Percentiles rank a stretch among this genome's conserved stretches.
These are phyloP conservation scores for Morbakka virulenta DNA, from an alignment of 30 jellyfish, hydroid and myxozoan species.

Conservation along the genomic window DNA sequence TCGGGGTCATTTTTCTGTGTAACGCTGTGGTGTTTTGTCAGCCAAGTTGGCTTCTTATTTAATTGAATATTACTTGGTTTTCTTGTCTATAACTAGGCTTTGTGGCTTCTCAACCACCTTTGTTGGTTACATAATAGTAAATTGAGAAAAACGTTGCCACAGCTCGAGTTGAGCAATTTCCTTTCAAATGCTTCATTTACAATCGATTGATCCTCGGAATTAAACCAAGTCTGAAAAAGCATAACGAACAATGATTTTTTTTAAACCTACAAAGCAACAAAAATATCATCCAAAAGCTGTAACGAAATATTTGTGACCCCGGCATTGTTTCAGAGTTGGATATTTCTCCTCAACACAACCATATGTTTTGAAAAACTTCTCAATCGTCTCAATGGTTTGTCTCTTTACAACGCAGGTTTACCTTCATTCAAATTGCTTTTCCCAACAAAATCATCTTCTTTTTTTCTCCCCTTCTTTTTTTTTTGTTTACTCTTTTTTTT, in stretches of 20 bases:
- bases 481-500: no score
- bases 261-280: neutral
- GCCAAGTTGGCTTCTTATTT: no score
- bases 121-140: neutral
- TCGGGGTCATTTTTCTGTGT: no score
- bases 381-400: neutral
- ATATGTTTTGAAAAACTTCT: neutral
- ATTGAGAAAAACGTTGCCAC: neutral
- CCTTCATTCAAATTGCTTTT: no score
- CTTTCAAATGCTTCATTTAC: neutral
- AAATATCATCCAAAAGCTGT: neutral
- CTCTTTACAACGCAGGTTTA: no score
- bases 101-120: neutral
- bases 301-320: neutral
- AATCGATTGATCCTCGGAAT: neutral
- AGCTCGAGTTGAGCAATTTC: neutral
- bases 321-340: neutral
- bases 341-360: neutral
- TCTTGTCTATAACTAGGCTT: no score
- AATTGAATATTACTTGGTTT: no score
- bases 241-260: neutral
- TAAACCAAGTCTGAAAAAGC: neutral
- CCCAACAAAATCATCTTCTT: no score
- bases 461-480: no score
- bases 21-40: no score